Evolutionary conservation across 2,113 vertebrate genomes (phyloP).

Genomic region (Pholis gunnellus): DNA sequence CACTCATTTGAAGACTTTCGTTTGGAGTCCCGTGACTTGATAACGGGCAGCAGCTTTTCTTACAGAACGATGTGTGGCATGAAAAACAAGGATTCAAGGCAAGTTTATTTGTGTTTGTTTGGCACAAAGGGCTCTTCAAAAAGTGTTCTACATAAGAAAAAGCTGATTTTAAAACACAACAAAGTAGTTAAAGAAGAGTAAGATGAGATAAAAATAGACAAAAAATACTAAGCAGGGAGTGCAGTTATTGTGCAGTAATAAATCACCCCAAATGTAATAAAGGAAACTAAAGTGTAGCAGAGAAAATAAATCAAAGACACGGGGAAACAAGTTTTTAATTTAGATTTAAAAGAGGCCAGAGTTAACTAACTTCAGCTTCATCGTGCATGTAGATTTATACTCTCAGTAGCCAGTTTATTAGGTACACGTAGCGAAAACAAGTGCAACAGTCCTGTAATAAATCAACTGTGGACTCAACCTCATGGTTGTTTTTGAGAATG

Average conservation of each 20-base stretch:
- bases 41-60: background rate
- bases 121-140: background rate
- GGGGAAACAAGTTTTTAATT: conserved; percentile 10
- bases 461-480: background rate
- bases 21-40: background rate
- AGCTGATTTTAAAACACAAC: background rate
- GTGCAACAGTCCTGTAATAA: no score
- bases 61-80: background rate
- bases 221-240: background rate
- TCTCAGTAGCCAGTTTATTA: background rate
- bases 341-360: background rate
- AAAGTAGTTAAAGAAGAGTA: background rate
- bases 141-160: background rate
- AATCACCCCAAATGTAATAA: conserved; percentile 35
- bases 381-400: background rate
- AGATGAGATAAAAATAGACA: background rate
- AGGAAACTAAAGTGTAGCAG: background rate
- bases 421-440: background rate
- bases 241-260: conserved; percentile 6
- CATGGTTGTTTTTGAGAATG: background rate
- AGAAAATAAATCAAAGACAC: conserved; percentile 13
- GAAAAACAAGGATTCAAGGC: background rate
- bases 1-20: conserved; percentile 11
- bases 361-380: background rate
- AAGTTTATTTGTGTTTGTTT: conserved; percentile 1